Evolutionary conservation across 2,113 vertebrate genomes (phyloP), one percentile per base, ranked within the genome.

Genomic region (Pungitius pungitius): DNA sequence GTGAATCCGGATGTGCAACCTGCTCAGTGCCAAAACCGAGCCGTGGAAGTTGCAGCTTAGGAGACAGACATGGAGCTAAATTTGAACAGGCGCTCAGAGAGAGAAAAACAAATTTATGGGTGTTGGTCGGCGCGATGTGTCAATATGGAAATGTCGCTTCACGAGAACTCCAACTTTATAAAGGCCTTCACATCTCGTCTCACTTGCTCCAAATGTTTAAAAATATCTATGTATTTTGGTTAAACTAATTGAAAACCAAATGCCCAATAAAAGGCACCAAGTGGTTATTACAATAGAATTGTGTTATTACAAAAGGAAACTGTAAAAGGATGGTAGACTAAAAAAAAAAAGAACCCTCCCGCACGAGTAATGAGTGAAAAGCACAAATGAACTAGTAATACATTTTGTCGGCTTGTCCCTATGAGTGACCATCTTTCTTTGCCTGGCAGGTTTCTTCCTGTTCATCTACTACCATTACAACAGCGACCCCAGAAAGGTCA

Each of bases 401-500:
- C 4, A 62, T 33, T 35, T 24, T 13, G 35, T 5, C 6, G 3
- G 12, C 11, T 43, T 62, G 24, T 63, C 14, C 9, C 15, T 30
- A 10, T 39, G 17, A 27, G 13, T 70, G 26, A 58, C 15, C 20
- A 13, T 54, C n/a, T 66, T 30, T 80, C 17, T 72, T 37, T 81
- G 30, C n/a, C 30, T 47, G 56, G 9, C 79, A 93, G 93, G 93
- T 64, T 91, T 94, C 59, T 92, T 91, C 77, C 76, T 94, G 27
- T 94, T 93, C 60, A 65, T 94, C 76, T 93, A 93, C 81, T 93
- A 93, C 74, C 78, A 90, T 66, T 88, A 83, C 8, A 85, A 66
- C 54, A 83, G 64, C n/a, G 42, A 2, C n/a, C 0, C 22, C 0
- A 55, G 33, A 39, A 78, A 80, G 0, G 0, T 0, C 2, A 26